Conservation (phyloP, 2,888 invertebrate species). For the Sisyra nigra region DNA sequence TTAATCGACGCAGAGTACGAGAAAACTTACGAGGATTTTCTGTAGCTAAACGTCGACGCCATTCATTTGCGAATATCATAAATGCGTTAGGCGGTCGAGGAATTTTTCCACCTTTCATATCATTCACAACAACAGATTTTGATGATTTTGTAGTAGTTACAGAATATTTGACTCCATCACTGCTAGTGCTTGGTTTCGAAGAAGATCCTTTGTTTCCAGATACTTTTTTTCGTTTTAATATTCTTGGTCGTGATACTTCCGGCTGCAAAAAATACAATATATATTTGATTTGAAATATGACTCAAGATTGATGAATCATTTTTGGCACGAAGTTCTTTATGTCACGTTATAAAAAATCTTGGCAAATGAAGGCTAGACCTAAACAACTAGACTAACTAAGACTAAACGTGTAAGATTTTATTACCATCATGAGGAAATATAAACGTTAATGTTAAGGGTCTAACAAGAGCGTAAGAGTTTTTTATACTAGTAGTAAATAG, state of each 20-base stretch:
- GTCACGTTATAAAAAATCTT: too few relatives aligned
- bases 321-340: too few relatives aligned
- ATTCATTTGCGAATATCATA: constrained; percentile 34
- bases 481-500: too few relatives aligned
- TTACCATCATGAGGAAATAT: too few relatives aligned
- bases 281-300: too few relatives aligned
- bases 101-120: constrained; percentile 18
- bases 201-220: constrained; percentile 1
- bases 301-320: too few relatives aligned
- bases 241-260: constrained; percentile 6
- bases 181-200: constrained; percentile 9
- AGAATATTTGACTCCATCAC: constrained; percentile 2
- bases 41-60: constrained; percentile 27
- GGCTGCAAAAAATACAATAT: not conserved
- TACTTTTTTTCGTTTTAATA: constrained; percentile 6
- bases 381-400: too few relatives aligned
- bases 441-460: too few relatives aligned
- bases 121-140: not conserved
- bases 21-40: constrained; percentile 24
- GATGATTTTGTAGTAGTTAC: constrained; percentile 2
- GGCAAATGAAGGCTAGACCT: too few relatives aligned
- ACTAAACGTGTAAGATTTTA: too few relatives aligned
- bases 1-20: not conserved
- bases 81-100: constrained; percentile 32
- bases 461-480: too few relatives aligned